Evolutionary conservation across 2,888 invertebrate genomes (phyloP).

Genomic region (Tinea semifulvella): DNA sequence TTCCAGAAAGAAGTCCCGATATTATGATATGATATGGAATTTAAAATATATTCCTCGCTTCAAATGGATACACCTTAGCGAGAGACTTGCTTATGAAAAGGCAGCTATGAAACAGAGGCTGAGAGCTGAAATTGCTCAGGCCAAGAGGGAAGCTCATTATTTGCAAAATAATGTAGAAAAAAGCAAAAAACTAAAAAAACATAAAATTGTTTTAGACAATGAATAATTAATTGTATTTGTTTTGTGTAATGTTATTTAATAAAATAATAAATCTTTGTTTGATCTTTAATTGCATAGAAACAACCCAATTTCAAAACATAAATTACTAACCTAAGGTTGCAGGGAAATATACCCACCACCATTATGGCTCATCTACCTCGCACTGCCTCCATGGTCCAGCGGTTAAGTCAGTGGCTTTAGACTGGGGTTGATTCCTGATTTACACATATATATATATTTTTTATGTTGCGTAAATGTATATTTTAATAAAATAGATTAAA

Average conservation of each 20-base stretch:
- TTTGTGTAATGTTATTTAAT: neutral
- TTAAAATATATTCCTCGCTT: constrained; percentile 95
- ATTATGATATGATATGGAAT: constrained; percentile 93
- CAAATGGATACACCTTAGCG: constrained; percentile 96
- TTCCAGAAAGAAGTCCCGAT: constrained; percentile 83
- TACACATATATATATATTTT: too few species aligned
- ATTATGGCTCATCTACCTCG: too few species aligned
- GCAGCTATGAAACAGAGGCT: constrained; percentile 88
- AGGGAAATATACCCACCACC: too few species aligned
- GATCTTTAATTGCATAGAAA: too few species aligned
- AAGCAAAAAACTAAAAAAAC: constrained; percentile 73
- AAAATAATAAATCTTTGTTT: too few species aligned
- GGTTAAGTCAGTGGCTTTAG: too few species aligned
- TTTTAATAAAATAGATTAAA: too few species aligned
- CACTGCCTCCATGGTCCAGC: too few species aligned
- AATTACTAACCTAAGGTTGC: too few species aligned
- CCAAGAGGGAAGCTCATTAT: constrained; percentile 89
- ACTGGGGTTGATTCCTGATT: too few species aligned
- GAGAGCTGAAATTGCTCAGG: constrained; percentile 87
- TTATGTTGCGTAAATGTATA: too few species aligned
- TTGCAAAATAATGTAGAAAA: constrained; percentile 85
- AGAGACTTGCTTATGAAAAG: constrained; percentile 91
- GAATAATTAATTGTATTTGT: constrained; percentile 18
- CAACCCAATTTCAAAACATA: too few species aligned
- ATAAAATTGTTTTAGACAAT: constrained; percentile 26